Evolutionary conservation across 1,140 invertebrate species (phyloP), one percentile per base, ranked within the genome.

Genomic region (Lepidurus apus): DNA sequence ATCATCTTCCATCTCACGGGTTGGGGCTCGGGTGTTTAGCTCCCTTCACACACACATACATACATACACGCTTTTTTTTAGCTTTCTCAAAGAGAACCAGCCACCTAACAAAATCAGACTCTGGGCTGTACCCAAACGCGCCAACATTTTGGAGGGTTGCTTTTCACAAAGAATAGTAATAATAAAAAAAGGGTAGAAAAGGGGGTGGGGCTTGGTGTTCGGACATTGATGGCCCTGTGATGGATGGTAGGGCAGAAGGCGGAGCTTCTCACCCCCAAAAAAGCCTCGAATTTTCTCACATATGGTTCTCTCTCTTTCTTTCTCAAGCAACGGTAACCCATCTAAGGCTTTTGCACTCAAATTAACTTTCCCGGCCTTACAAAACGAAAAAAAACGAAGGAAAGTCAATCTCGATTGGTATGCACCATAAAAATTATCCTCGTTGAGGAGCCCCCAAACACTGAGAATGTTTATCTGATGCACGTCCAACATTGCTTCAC

Each of bases 391-490:
- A 65, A 65, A 47, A 65, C 17, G 53, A 65, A 21, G 53, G 53
- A 65, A n/a, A 21, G 53, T 65, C 53, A 65, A 65, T 65, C 53
- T 65, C 53, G 53, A 65, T 65, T 65, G 53, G 53, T 65, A 65
- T 65, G 53, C 53, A 65, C 17, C 53, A 65, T 65, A 65, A 65
- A n/a, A 65, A 65, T n/a, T n/a, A 65, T 65, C 17, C 17, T 65
- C 17, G 21, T n/a, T n/a, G 53, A 65, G 53, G 21, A 21, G 21
- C 6, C 53, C 45, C 26, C 53, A 65, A 21, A 21, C 53, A n/a
- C 6, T 17, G 53, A 4, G 53, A 21, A 65, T n/a, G 21, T 65
- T 65, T 65, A 65, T 65, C 53, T 65, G 53, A 65, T 65, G 53
- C 53, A 65, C 53, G 53, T 65, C 17, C 53, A 65, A 65, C 53